Conservation (phyloP, 2,113 vertebrate species). For the Syrrhaptes paradoxus region DNA sequence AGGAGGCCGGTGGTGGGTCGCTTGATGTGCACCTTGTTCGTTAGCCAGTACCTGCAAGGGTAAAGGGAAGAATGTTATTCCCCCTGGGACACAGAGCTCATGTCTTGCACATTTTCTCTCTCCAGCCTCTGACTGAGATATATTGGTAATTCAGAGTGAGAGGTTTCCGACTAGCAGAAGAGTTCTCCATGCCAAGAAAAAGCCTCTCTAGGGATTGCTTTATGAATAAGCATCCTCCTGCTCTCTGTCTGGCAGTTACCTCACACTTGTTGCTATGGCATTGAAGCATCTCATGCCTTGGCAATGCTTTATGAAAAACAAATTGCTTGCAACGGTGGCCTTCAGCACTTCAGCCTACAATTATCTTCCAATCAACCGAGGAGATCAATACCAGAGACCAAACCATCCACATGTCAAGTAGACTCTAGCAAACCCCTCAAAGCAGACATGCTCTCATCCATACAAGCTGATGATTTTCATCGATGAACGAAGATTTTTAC, state of each 20-base stretch:
- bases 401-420: constrained; percentile 29
- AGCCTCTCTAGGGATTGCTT: constrained; percentile 24
- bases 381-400: constrained; percentile 50
- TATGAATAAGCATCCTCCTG: constrained; percentile 46
- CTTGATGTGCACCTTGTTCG: constrained; percentile 95
- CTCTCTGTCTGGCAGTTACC: constrained; percentile 26
- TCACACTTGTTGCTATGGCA: constrained; percentile 62
- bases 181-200: constrained; percentile 39
- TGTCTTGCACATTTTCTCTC: neutral
- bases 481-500: constrained; percentile 19
- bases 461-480: neutral
- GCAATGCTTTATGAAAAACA: constrained; percentile 57
- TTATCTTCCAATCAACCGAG: constrained; percentile 41
- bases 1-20: constrained; percentile 93
- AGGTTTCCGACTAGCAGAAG: constrained; percentile 15
- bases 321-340: constrained; percentile 34
- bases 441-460: neutral
- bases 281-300: constrained; percentile 38
- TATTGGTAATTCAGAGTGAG: neutral
- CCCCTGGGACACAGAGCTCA: accelerated
- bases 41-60: constrained; percentile 90
- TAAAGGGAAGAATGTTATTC: neutral
- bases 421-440: neutral
- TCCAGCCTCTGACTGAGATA: neutral
- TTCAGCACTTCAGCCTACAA: constrained; percentile 55